phyloP scores from a whole-genome alignment of 2,888 invertebrate genomes.

The Campoletis raptor region DNA sequence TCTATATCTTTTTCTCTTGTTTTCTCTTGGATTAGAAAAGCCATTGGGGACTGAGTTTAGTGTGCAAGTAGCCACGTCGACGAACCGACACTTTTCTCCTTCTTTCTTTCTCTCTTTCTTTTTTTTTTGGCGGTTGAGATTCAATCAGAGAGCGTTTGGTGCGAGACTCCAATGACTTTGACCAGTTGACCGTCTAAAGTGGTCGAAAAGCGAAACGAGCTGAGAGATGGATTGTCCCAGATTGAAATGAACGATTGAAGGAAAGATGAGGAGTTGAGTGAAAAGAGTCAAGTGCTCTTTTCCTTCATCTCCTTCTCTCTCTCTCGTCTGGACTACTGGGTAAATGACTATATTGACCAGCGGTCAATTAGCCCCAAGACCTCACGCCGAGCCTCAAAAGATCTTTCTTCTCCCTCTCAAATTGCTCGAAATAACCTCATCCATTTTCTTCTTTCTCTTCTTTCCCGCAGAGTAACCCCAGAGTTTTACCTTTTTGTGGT shows the following conservation, averaged over 20 bases:
- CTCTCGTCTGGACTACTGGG: constrained; percentile 61
- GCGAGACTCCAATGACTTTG: constrained; percentile 59
- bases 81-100: constrained; percentile 45
- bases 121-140: constrained; percentile 76
- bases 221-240: constrained; percentile 52
- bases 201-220: constrained; percentile 70
- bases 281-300: constrained; percentile 53
- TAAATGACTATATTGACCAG: constrained; percentile 75
- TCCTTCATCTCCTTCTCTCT: neutral
- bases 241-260: constrained; percentile 62
- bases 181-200: constrained; percentile 57
- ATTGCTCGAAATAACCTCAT: constrained; percentile 26
- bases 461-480: constrained; percentile 42
- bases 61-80: constrained; percentile 29
- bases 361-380: constrained; percentile 74
- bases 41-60: constrained; percentile 44
- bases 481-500: constrained; percentile 61
- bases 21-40: constrained; percentile 42
- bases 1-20: constrained; percentile 16
- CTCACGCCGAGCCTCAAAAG: constrained; percentile 67
- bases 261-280: constrained; percentile 65
- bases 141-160: constrained; percentile 75
- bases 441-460: constrained; percentile 44
- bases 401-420: neutral
- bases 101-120: constrained; percentile 37